Base-by-base conservation (phyloP, 1,140 invertebrate genomes). In the Helicoverpa armigera region DNA sequence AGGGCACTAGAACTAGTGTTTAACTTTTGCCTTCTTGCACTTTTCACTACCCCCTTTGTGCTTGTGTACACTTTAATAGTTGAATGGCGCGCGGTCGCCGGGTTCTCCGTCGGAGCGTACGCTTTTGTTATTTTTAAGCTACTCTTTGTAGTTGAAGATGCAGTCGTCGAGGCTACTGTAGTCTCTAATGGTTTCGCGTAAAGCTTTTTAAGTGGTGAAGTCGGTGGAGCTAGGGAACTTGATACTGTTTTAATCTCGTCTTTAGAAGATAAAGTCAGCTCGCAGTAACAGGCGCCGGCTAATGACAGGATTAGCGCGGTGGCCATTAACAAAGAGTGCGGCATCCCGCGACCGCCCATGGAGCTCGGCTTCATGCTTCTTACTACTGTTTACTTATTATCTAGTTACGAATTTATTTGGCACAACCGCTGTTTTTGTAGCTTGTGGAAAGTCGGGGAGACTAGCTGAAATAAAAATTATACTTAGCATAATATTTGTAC, bases 21-120 rank as follows among this genome's bases (percentile, higher is more conserved):
- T 90, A 91, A 86, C 87, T 92, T 94, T 83, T 91, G 90, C 89
- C 85, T 90, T 86, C 87, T 92, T 92, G 90, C 89, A 92, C 85
- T 93, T 91, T 94, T 90, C 85, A 87, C 82, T 79, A 84, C 84
- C 70, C 81, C 85, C 88, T 90, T 93, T 91, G 88, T 91, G 86
- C 86, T 91, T 69, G 82, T 81, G 81, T 91, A 85, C 70, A 85
- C 87, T 89, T 86, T 84, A 85, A 87, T 85, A 67, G 86, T 90
- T 86, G 88, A 88, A 90, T 89, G 85, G 85, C 73, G 69, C 67
- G 83, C 74, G 48, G 87, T 88, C 18, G 88, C 86, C 76, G 89
- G 81, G 82, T 86, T 87, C 86, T 90, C 87, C 67, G 86, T 91
- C 63, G 82, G 82, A 75, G 72, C 69, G 82, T 86, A 83, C 72